phyloP scores from a whole-genome alignment of 2,113 vertebrate species.

The Phalacrocorax aristotelis region DNA sequence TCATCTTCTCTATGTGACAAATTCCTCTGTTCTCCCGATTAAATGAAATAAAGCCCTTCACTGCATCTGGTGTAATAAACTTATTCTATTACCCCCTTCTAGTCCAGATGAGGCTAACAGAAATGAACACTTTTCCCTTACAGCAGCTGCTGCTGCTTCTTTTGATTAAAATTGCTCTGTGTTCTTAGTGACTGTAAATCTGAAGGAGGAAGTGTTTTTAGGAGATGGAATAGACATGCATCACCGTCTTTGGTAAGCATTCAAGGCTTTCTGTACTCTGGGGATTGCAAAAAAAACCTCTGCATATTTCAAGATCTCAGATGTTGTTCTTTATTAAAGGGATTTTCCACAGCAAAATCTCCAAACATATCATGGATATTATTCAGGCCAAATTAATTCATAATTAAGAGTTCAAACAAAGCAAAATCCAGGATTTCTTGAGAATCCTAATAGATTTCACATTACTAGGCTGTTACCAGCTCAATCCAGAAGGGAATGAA shows the following conservation, averaged over 20 bases:
- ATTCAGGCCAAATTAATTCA: constrained; percentile 16
- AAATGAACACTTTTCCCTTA: constrained; percentile 41
- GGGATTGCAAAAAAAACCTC: not conserved
- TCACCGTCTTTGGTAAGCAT: constrained; percentile 28
- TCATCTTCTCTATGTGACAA: constrained; percentile 64
- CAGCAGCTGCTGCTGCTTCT: constrained; percentile 49
- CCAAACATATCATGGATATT: not conserved
- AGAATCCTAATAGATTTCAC: constrained; percentile 5
- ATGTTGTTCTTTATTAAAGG: constrained; percentile 25
- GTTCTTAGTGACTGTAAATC: constrained; percentile 50
- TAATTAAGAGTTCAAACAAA: constrained; percentile 18
- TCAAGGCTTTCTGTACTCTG: not conserved
- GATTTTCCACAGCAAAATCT: constrained; percentile 33
- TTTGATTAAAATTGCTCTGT: constrained; percentile 65
- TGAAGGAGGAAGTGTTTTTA: constrained; percentile 56
- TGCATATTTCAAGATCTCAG: constrained; percentile 16
- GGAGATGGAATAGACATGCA: constrained; percentile 17
- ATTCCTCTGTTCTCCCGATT: constrained; percentile 50
- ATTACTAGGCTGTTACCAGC: not conserved
- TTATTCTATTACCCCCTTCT: not conserved
- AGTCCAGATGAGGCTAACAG: constrained; percentile 61
- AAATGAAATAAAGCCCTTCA: constrained; percentile 49
- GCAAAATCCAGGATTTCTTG: not conserved
- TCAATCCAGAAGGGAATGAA: constrained; percentile 5
- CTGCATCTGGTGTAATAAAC: constrained; percentile 56